A percentile compares a stretch with the other conserved stretches of the same genome.
phyloP scores from a whole-genome alignment of 92 coral and sea anemone species.

The Zoanthus gigantus region DNA sequence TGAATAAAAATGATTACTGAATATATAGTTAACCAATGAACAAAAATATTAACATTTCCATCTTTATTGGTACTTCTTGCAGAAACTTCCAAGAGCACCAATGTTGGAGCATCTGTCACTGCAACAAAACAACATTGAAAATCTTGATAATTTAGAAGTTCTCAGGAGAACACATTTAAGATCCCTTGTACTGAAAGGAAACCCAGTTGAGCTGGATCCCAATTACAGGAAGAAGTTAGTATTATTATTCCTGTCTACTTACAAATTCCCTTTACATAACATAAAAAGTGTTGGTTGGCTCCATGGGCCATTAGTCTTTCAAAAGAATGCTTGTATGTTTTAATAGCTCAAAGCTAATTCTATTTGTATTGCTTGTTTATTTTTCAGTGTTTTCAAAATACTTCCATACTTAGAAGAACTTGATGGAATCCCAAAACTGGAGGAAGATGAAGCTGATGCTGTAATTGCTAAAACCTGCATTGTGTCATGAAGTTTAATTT shows the following conservation, averaged over 20 bases:
- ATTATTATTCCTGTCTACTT: too few species aligned
- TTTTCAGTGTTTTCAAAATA: constrained; percentile 81
- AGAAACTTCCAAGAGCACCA: constrained; percentile 95
- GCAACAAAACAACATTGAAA: constrained; percentile 88
- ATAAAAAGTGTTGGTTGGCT: too few species aligned
- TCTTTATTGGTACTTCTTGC: neutral
- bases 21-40: neutral
- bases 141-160: constrained; percentile 79
- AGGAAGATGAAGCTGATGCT: constrained; percentile 70
- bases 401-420: constrained; percentile 82
- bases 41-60: neutral
- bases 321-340: neutral
- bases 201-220: constrained; percentile 92
- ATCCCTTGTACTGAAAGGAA: constrained; percentile 87
- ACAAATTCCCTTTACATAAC: too few species aligned
- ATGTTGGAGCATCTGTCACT: constrained; percentile 88
- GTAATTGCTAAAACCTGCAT: constrained; percentile 71
- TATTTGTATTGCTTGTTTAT: neutral
- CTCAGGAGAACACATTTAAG: constrained; percentile 75
- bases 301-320: neutral
- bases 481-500: constrained; percentile 56
- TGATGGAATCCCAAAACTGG: constrained; percentile 92
- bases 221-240: constrained; percentile 89
- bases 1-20: neutral
- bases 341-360: neutral